Evolutionary conservation across 2,113 vertebrate genomes (phyloP), one percentile per base, ranked within the genome.

Genomic region (Neolamprologus devosi): DNA sequence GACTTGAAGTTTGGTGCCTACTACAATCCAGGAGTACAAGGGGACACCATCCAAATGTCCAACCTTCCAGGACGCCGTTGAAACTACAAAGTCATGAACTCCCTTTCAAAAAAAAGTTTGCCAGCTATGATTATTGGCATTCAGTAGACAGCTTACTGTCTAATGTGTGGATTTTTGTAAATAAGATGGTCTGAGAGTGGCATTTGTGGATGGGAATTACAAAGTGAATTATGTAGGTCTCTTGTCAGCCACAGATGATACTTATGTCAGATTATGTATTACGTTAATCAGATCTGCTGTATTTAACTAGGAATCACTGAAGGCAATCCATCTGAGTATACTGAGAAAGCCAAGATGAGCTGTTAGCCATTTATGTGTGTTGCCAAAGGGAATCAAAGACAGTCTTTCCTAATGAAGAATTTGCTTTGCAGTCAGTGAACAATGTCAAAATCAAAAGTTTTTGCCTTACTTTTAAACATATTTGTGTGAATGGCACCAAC

Each of bases 11-110:
- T 94, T 51, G 96, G 96, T 13, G 95, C 95, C 33, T 97, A 96
- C 47, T 95, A 96, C 94, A 98, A 96, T 88, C 93, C 94, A 45
- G 87, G 79, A 58, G 81, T 96, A 23, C 94, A 96, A 81, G 87
- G 83, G 11, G 96, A 97, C 91, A 88, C 87, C 92, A 97, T 97
- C 84, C 96, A 96, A 81, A 97, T 97, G 97, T 86, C n/a, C 87
- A 94, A 79, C 90, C 85, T 95, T 26, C 93, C 96, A 47, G 78
- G 84, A 58, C 91, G 83, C 55, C 53, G 16, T 9, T 70, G 23
- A 87, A 54, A 37, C 68, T 65, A 26, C 81, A 86, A 85, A 85
- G 51, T 54, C 75, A 85, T 17, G 21, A 86, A 81, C 87, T 81
- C 23, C 80, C 35, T 49, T n/a, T 79, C 23, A 28, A 17, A 47